Base-by-base conservation (phyloP, 37 sponge, comb jelly and placozoan genomes). In the Spongilla lacustris region DNA sequence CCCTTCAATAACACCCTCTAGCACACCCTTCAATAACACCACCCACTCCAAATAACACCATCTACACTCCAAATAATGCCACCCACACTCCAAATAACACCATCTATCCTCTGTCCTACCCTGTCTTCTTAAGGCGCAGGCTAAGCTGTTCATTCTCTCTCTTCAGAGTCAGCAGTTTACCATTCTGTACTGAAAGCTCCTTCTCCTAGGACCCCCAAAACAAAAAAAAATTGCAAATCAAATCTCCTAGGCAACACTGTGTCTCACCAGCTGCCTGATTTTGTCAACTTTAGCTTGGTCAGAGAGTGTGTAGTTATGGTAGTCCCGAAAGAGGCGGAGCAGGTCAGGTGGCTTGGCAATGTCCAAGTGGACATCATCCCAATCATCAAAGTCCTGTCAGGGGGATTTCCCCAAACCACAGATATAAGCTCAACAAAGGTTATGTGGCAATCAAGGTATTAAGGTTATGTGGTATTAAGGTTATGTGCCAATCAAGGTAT, bases 321-420 rank as follows among this genome's bases (percentile, higher is more conserved):
- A 96, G 84, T 92, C 83, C 19, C 96, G 73, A 80, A 94, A 93
- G 71, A 95, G 89, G 46, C 84, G 85, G 25, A 98, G 87, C 26
- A 98, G 89, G 33, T 68, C 85, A 23, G 98, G 98, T 24, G 98
- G 98, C 69, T 93, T 94, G 74, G 98, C 89, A 38, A 86, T 94
- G 85, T 98, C 94, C 76, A 98, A 86, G 48, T 96, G 96, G 1
- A 98, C 98, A 85, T 98, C 96, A 82, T 96, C 93, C 98, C 98
- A 98, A 84, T 95, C 96, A 79, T 98, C 98, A 79, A 96, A 91
- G 70, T 98, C 94, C 98, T 97, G 83, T 26, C 70, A 5, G 25
- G 3, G 36, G 30, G 46, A n/a, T n/a, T n/a, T 29, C 5, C 58
- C 58, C 58, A 58, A 58, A 58, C 41, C 24, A 76, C 36, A 38